Percentiles rank a stretch among this genome's conserved stretches.
Conservation (phyloP, 2,113 vertebrate species). For the Rostratula benghalensis region DNA sequence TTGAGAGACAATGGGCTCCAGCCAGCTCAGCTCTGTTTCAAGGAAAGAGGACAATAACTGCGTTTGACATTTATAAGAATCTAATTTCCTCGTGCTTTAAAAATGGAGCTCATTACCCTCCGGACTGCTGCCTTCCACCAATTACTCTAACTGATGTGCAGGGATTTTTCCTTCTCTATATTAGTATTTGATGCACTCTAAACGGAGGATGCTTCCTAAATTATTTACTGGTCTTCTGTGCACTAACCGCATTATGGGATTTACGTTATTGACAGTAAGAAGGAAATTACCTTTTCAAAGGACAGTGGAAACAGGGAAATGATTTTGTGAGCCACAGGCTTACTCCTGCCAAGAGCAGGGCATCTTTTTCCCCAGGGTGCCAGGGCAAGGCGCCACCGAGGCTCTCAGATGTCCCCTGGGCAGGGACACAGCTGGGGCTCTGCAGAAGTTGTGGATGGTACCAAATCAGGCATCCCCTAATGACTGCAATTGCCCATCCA, state of each 20-base stretch:
- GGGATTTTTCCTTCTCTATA: constrained; percentile 13
- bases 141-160: constrained; percentile 11
- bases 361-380: background rate
- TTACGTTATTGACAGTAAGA: constrained; percentile 33
- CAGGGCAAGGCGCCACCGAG: background rate
- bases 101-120: constrained; percentile 66
- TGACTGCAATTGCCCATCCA: background rate
- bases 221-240: constrained; percentile 49
- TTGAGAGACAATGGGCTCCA: constrained; percentile 71
- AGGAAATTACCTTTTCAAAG: background rate
- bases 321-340: background rate
- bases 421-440: background rate
- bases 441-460: background rate
- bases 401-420: background rate
- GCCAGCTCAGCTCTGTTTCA: constrained; percentile 74
- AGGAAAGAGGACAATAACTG: constrained; percentile 74
- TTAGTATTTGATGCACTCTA: constrained; percentile 48
- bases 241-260: background rate
- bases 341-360: background rate
- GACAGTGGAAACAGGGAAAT: background rate
- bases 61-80: constrained; percentile 76
- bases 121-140: constrained; percentile 38
- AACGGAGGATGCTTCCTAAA: constrained; percentile 31
- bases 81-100: constrained; percentile 69
- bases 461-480: background rate